These are phyloP conservation scores for Gobionotothen gibberifrons DNA, from an alignment of 2,797 vertebrate species.

Conservation along the genomic window DNA sequence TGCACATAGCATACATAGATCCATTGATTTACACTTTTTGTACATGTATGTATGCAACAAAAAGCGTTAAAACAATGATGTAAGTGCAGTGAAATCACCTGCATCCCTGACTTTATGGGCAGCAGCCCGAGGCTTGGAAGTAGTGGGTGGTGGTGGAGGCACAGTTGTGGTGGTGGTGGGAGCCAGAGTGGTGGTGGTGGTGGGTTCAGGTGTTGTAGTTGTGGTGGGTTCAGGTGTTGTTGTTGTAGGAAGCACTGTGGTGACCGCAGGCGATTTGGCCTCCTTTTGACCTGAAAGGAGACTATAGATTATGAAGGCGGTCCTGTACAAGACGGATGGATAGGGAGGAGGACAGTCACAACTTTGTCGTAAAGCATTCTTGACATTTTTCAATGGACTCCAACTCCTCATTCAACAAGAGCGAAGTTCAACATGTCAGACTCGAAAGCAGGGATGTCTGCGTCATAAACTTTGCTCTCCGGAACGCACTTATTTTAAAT, in stretches of 20 bases:
- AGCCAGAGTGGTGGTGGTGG: conserved; percentile 60
- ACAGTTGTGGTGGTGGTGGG: conserved; percentile 60
- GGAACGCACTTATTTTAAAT: conserved; percentile 11
- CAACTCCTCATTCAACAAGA: conserved; percentile 51
- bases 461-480: conserved; percentile 19
- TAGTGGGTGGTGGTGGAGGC: conserved; percentile 57
- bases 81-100: conserved; percentile 81
- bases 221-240: conserved; percentile 59
- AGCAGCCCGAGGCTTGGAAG: conserved; percentile 76
- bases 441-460: conserved; percentile 20
- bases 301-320: conserved; percentile 42
- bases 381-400: conserved; percentile 61
- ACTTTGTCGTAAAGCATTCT: conserved; percentile 75
- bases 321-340: conserved; percentile 25
- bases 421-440: conserved; percentile 42
- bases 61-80: too few species aligned
- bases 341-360: conserved; percentile 58
- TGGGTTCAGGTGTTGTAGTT: conserved; percentile 68
- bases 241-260: conserved; percentile 59
- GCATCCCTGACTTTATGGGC: conserved; percentile 85
- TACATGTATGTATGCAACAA: conserved; percentile 24
- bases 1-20: conserved; percentile 46
- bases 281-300: conserved; percentile 80
- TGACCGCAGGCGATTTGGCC: conserved; percentile 55
- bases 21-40: conserved; percentile 27